These are phyloP conservation scores for Pseudocheirus occidentalis DNA, from an alignment of 2,797 vertebrate genomes.

Conservation along the genomic window DNA sequence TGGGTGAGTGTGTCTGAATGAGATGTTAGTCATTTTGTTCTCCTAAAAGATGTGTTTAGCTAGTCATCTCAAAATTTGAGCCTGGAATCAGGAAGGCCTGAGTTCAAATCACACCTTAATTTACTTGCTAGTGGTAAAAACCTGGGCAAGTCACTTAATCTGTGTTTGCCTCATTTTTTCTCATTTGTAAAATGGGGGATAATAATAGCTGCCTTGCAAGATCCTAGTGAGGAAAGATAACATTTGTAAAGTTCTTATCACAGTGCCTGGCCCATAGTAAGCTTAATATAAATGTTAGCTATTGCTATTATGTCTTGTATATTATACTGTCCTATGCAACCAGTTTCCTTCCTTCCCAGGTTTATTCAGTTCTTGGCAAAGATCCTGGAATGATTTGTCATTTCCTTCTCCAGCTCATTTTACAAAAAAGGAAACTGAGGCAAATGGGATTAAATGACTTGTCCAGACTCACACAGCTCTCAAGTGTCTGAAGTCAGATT, in stretches of 20 bases:
- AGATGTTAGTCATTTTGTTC: background rate
- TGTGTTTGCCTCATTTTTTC: background rate
- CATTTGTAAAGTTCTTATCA: background rate
- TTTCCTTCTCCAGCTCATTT: background rate
- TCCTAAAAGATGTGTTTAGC: background rate
- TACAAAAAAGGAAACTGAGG: background rate
- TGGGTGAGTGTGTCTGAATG: background rate
- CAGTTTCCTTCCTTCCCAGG: background rate
- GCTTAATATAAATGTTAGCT: background rate
- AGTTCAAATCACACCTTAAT: background rate
- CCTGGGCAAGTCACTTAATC: background rate
- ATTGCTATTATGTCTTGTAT: background rate
- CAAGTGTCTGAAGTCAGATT: background rate
- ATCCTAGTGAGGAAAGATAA: background rate
- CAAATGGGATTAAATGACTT: background rate
- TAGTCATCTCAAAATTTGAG: background rate
- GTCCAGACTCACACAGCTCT: background rate
- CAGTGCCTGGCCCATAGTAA: background rate
- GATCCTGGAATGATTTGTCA: background rate
- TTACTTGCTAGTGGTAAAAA: background rate
- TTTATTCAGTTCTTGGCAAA: background rate
- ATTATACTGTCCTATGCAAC: background rate
- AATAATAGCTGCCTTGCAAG: background rate
- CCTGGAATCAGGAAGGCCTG: background rate
- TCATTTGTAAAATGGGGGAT: background rate